phyloP scores from a whole-genome alignment of 53 echinoderm and acorn worm genomes.

The Echinometra lucunter region DNA sequence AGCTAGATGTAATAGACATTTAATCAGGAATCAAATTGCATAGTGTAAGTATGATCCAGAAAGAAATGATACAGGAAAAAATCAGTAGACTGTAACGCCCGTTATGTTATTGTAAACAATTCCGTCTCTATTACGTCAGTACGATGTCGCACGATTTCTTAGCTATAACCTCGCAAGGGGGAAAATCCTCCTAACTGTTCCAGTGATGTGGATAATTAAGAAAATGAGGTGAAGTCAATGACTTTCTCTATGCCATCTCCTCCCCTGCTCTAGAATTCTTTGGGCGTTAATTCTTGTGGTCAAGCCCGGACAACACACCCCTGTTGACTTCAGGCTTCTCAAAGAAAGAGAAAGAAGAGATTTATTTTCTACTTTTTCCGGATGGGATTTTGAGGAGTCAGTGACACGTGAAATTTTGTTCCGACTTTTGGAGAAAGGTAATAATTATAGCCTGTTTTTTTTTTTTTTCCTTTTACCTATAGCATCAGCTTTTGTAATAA shows the following conservation, averaged over 20 bases:
- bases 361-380: constrained; percentile 28
- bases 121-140: neutral
- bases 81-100: neutral
- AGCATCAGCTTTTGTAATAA: constrained; percentile 1
- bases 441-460: neutral
- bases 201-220: neutral
- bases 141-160: neutral
- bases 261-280: neutral
- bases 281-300: constrained; percentile 55
- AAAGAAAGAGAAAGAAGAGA: neutral
- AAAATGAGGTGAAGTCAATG: constrained; percentile 26
- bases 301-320: constrained; percentile 53
- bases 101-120: neutral
- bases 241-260: neutral
- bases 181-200: neutral
- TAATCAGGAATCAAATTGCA: neutral
- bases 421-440: constrained; percentile 28
- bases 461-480: no score
- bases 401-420: constrained; percentile 50
- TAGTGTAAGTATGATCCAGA: neutral
- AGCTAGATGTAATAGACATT: neutral
- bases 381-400: constrained; percentile 25
- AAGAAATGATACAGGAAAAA: neutral
- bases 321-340: constrained; percentile 43
- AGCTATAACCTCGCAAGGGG: neutral